Conservation (phyloP, 2,113 vertebrate genomes). For the Setophaga petechia region DNA sequence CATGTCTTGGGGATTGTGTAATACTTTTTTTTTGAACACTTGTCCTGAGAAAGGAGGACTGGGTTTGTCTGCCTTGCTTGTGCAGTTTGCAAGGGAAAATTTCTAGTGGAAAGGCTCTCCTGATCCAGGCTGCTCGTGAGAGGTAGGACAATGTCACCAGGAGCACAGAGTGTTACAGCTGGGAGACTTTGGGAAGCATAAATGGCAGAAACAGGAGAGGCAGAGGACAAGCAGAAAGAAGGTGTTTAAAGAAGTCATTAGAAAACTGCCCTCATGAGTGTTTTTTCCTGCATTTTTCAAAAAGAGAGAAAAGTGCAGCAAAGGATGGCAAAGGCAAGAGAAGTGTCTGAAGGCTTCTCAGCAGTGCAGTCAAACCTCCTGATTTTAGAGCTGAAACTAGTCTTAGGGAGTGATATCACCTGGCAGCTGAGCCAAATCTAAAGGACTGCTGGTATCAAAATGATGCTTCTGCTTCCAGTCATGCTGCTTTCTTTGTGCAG, state of each 20-base stretch:
- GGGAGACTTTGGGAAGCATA: background rate
- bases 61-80: background rate
- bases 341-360: background rate
- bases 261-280: background rate
- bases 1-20: conserved; percentile 7
- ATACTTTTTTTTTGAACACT: background rate
- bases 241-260: background rate
- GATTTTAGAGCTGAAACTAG: background rate
- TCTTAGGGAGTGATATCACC: background rate
- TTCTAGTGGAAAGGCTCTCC: background rate
- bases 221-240: background rate
- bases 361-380: background rate
- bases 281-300: background rate
- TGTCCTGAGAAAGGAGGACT: background rate
- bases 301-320: background rate
- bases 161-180: background rate
- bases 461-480: background rate
- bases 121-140: background rate
- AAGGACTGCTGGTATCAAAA: background rate
- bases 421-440: conserved; percentile 3
- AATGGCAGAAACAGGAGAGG: background rate
- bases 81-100: background rate
- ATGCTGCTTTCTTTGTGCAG: background rate
- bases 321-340: background rate
- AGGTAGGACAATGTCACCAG: background rate